These are phyloP conservation scores for Rhinogobius similis DNA, from an alignment of 2,113 vertebrate genomes.

Conservation along the genomic window DNA sequence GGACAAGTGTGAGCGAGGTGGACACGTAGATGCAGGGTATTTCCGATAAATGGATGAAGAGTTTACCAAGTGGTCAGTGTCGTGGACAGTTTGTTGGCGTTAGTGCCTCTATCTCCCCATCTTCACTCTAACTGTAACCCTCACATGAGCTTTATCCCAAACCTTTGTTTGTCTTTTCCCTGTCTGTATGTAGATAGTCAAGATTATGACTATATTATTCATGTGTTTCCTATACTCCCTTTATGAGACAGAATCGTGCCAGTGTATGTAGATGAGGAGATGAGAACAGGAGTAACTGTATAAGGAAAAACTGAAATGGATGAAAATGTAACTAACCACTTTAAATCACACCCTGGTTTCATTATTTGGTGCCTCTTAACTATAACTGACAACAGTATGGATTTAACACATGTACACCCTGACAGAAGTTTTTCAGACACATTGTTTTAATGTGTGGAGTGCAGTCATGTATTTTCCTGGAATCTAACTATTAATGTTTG, in stretches of 20 bases:
- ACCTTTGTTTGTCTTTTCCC: conserved; percentile 1
- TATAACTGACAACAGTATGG: conserved; percentile 6
- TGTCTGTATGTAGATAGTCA: conserved; percentile 37
- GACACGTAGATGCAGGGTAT: conserved; percentile 40
- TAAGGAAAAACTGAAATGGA: conserved; percentile 3
- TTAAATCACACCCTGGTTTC: conserved; percentile 26
- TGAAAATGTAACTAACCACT: conserved; percentile 28
- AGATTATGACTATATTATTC: conserved; percentile 35
- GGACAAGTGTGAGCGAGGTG: conserved; percentile 17
- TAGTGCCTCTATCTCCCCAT: conserved; percentile 49
- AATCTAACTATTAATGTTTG: neutral
- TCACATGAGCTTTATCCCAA: conserved; percentile 42
- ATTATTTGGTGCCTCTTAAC: conserved; percentile 52
- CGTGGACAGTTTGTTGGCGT: conserved; percentile 49
- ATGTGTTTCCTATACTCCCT: conserved; percentile 31
- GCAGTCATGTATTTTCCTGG: conserved; percentile 4
- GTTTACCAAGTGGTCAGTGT: conserved; percentile 47
- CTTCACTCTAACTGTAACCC: conserved; percentile 15
- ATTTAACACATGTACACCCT: conserved; percentile 14
- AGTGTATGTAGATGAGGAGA: neutral
- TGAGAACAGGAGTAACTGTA: neutral
- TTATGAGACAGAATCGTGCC: conserved; percentile 9
- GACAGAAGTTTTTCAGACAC: conserved; percentile 19
- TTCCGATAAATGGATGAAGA: conserved; percentile 15
- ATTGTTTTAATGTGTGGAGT: neutral